A percentile compares a stretch with the other conserved stretches of the same genome.
Evolutionary conservation across 2,888 invertebrate species (phyloP).

Genomic region (Zootermopsis nevadensis): DNA sequence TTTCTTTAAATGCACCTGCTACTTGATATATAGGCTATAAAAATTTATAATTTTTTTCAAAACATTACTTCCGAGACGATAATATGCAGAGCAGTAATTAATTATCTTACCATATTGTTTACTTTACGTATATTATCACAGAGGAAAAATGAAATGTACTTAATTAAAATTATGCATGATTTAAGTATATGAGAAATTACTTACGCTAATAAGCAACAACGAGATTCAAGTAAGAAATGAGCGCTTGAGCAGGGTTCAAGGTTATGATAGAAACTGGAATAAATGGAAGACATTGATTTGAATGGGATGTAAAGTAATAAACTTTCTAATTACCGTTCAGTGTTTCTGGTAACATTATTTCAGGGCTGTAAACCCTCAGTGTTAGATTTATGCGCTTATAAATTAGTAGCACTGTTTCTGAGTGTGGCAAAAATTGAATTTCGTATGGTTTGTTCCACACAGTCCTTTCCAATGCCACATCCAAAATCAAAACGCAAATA

Average conservation of each 20-base stretch:
- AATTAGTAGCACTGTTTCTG: background rate
- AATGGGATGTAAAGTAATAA: constrained; percentile 35
- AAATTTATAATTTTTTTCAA: background rate
- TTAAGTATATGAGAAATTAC: constrained; percentile 1
- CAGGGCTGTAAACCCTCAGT: background rate
- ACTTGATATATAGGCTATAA: background rate
- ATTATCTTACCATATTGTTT: background rate
- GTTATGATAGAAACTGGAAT: constrained; percentile 19
- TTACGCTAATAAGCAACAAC: background rate
- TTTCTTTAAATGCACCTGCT: background rate
- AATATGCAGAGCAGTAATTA: background rate
- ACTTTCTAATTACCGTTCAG: background rate
- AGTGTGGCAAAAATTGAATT: background rate
- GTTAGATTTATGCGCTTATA: background rate
- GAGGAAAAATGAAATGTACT: constrained; percentile 18
- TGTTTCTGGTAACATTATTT: constrained; percentile 13
- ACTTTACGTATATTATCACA: constrained; percentile 2
- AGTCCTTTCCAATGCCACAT: background rate
- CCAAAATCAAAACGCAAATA: constrained; percentile 26
- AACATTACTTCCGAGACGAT: background rate
- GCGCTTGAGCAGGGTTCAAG: constrained; percentile 3
- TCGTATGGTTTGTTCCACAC: background rate
- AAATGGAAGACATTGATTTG: constrained; percentile 52
- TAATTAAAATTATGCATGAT: constrained; percentile 1
- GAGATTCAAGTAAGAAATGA: background rate